These are phyloP conservation scores for Pipra filicauda DNA, from an alignment of 2,113 vertebrate species.

Conservation along the genomic window DNA sequence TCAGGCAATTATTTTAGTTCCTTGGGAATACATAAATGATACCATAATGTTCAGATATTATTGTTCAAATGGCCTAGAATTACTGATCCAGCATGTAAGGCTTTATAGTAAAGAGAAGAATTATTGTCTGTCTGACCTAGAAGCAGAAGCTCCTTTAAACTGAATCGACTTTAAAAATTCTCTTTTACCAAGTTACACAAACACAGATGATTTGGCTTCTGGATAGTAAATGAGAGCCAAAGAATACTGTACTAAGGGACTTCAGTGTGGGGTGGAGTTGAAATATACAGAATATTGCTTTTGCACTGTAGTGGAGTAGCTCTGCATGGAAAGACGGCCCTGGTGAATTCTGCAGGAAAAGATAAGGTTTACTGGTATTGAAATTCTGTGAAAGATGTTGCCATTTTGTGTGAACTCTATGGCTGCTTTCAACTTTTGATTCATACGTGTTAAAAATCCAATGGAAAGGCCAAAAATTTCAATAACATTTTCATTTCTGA, in stretches of 20 bases:
- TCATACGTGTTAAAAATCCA: background rate
- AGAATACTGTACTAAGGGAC: background rate
- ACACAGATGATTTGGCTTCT: slow-evolving; percentile 47
- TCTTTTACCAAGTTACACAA: slow-evolving; percentile 54
- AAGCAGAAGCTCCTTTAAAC: slow-evolving; percentile 31
- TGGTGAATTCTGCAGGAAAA: background rate
- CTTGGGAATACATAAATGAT: slow-evolving; percentile 34
- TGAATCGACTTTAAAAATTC: background rate
- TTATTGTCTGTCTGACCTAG: slow-evolving; percentile 43
- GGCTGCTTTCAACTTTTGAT: background rate
- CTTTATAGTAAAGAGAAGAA: background rate
- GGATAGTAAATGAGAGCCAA: slow-evolving; percentile 31
- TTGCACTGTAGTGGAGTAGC: background rate
- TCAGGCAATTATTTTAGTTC: background rate
- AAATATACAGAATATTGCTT: background rate
- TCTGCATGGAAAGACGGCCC: background rate
- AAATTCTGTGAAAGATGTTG: background rate
- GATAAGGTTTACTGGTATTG: background rate
- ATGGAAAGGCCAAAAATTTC: background rate
- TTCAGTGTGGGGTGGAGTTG: background rate
- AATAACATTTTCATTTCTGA: background rate
- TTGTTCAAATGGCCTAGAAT: background rate
- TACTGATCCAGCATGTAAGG: background rate
- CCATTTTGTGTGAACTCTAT: background rate
- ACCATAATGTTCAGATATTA: background rate